phyloP scores from a whole-genome alignment of 2,797 vertebrate species.

The Cygnus olor region DNA sequence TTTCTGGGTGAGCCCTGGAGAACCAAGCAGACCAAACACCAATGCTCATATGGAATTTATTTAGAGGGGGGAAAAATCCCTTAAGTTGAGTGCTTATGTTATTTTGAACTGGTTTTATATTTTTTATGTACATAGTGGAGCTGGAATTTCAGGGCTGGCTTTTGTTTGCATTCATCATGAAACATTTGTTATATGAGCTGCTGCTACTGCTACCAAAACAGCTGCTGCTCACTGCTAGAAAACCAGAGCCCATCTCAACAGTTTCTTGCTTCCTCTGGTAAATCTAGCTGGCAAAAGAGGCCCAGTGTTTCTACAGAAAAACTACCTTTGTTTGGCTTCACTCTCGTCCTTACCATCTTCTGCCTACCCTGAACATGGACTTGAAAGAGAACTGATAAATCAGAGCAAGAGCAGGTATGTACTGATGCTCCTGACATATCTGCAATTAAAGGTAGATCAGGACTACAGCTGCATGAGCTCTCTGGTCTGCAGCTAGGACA shows the following conservation, averaged over 20 bases:
- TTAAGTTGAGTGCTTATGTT: slow-evolving; percentile 55
- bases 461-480: background rate
- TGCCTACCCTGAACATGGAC: background rate
- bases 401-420: background rate
- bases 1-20: slow-evolving; percentile 54
- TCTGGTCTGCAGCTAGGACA: background rate
- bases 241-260: slow-evolving; percentile 50
- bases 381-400: background rate
- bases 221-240: slow-evolving; percentile 63
- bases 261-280: slow-evolving; percentile 28
- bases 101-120: slow-evolving; percentile 75
- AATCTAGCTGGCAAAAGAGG: background rate
- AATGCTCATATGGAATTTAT: slow-evolving; percentile 78
- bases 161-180: slow-evolving; percentile 78
- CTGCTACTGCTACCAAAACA: slow-evolving; percentile 76
- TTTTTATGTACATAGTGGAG: slow-evolving; percentile 58
- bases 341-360: background rate
- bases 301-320: background rate
- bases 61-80: slow-evolving; percentile 46
- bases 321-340: background rate
- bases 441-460: background rate
- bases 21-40: slow-evolving; percentile 58
- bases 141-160: slow-evolving; percentile 79
- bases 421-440: background rate
- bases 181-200: slow-evolving; percentile 79